These are phyloP conservation scores for Torymus aiolomorphi DNA, from an alignment of 2,888 invertebrate species.

Conservation along the genomic window DNA sequence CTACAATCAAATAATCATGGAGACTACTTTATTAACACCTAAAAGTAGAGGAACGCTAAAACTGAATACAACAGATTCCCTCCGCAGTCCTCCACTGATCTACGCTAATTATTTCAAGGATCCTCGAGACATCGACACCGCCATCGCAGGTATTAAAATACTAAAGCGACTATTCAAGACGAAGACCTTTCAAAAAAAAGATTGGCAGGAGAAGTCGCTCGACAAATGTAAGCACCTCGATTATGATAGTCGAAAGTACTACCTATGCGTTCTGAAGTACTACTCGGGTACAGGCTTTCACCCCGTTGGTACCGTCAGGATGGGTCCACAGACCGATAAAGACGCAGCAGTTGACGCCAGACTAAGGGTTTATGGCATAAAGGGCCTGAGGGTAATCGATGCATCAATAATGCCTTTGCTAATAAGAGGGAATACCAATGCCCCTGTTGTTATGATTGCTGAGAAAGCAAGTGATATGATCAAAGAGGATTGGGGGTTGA, in stretches of 20 bases:
- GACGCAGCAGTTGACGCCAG: conserved; percentile 81
- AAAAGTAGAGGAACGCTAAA: conserved; percentile 81
- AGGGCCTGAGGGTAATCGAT: conserved; percentile 80
- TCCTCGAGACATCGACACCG: conserved; percentile 78
- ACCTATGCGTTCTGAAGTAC: conserved; percentile 80
- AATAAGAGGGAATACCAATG: conserved; percentile 81
- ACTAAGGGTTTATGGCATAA: conserved; percentile 77
- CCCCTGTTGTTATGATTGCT: conserved; percentile 82
- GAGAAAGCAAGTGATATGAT: conserved; percentile 82
- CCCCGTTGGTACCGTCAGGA: conserved; percentile 81
- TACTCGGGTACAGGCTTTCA: conserved; percentile 80
- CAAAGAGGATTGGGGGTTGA: conserved; percentile 76
- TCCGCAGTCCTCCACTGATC: conserved; percentile 80
- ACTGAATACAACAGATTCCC: conserved; percentile 81
- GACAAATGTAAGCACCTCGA: conserved; percentile 74
- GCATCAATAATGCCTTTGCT: conserved; percentile 82
- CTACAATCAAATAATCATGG: conserved; percentile 72
- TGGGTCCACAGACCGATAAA: conserved; percentile 80
- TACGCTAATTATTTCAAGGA: conserved; percentile 83
- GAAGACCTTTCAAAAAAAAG: conserved; percentile 77
- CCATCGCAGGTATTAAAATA: conserved; percentile 77
- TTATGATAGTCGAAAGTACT: conserved; percentile 79
- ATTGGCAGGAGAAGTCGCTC: conserved; percentile 79
- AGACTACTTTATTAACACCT: conserved; percentile 79
- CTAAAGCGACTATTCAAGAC: conserved; percentile 69